Evolutionary conservation across 2,113 vertebrate genomes (phyloP).

Genomic region (Heteronetta atricapilla): DNA sequence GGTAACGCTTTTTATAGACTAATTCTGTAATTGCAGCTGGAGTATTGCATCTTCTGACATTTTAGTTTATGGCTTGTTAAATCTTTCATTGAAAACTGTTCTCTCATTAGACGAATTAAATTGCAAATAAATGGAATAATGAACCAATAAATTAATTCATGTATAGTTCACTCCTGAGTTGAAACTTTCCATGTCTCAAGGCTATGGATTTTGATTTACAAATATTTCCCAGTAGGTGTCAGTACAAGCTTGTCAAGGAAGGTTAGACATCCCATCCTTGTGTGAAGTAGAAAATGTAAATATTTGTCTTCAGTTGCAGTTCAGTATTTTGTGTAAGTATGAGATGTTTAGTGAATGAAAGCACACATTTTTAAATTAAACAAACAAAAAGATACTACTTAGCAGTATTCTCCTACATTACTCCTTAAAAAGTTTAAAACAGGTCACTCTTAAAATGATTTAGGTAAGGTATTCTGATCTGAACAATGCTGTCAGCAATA

Average conservation of each 20-base stretch:
- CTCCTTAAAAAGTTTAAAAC: not conserved
- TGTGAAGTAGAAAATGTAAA: fast-evolving
- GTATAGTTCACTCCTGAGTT: fast-evolving
- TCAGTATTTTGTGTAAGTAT: not conserved
- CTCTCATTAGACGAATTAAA: not conserved
- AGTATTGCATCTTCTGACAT: not conserved
- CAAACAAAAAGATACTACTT: not conserved
- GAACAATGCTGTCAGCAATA: not conserved
- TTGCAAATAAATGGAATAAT: not conserved
- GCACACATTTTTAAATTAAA: not conserved
- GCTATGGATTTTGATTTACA: not conserved
- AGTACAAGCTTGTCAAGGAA: not conserved
- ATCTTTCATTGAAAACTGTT: not conserved
- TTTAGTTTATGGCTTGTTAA: not conserved
- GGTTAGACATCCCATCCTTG: not conserved
- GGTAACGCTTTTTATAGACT: not conserved
- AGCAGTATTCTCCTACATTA: not conserved
- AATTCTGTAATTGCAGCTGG: not conserved
- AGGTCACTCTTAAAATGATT: not conserved
- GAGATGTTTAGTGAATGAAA: not conserved
- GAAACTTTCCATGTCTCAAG: fast-evolving
- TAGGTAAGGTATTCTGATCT: not conserved
- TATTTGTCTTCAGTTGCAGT: not conserved
- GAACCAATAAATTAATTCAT: not conserved
- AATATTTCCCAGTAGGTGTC: constrained; percentile 47